phyloP scores from a whole-genome alignment of 2,113 vertebrate genomes.

The Gila orcuttii region DNA sequence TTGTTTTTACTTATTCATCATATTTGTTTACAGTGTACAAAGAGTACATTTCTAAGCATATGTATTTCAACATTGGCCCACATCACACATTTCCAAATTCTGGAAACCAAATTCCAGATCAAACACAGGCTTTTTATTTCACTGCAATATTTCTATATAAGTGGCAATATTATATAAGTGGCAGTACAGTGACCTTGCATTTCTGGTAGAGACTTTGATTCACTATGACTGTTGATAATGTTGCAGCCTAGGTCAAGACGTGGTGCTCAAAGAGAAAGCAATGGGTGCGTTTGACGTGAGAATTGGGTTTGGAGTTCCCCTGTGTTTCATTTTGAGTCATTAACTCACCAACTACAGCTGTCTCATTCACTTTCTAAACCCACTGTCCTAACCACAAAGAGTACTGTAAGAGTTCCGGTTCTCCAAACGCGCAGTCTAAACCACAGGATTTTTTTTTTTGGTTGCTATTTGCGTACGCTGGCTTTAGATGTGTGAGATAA shows the following conservation, averaged over 20 bases:
- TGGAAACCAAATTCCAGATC: background rate
- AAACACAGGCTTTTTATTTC: background rate
- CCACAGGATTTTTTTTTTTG: conserved; percentile 25
- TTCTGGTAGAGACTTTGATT: background rate
- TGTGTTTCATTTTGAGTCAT: conserved; percentile 70
- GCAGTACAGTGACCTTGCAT: background rate
- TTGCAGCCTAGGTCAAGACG: background rate
- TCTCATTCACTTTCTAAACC: conserved; percentile 76
- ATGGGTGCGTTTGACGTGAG: background rate
- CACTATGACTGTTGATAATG: conserved; percentile 42
- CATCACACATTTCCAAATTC: background rate
- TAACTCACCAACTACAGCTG: conserved; percentile 64
- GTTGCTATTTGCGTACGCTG: background rate
- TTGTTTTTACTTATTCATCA: no score
- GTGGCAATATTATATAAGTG: no score
- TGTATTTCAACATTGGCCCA: background rate
- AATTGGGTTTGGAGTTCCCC: conserved; percentile 52
- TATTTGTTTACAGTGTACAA: no score
- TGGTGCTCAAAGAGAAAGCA: conserved; percentile 27
- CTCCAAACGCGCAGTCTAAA: conserved; percentile 38
- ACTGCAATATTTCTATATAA: background rate
- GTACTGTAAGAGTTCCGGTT: conserved; percentile 36
- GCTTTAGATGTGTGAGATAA: conserved; percentile 7
- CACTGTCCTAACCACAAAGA: conserved; percentile 61
- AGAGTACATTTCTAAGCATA: background rate